Conservation (phyloP, 2,113 vertebrate genomes). For the Onychostruthus taczanowskii region DNA sequence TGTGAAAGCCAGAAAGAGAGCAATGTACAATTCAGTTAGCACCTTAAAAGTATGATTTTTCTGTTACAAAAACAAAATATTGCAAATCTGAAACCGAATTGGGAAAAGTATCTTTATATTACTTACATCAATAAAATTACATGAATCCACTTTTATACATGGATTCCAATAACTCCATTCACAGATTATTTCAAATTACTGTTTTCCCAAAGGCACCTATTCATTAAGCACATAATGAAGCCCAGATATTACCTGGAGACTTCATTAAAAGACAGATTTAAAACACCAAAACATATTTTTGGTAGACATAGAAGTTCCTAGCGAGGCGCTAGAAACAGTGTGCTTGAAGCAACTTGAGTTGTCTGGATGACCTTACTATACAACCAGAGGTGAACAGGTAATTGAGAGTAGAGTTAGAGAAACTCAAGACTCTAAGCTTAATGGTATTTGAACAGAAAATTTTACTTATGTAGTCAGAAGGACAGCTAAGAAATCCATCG, state of each 20-base stretch:
- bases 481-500: not conserved
- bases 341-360: not conserved
- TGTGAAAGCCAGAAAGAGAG: not conserved
- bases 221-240: not conserved
- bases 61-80: not conserved
- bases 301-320: not conserved
- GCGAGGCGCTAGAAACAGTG: not conserved
- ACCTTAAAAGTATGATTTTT: not conserved
- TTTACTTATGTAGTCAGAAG: not conserved
- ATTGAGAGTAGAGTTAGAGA: not conserved
- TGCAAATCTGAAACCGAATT: not conserved
- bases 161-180: not conserved
- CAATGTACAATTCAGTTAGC: not conserved
- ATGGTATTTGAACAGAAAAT: not conserved
- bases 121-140: not conserved
- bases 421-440: not conserved
- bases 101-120: not conserved
- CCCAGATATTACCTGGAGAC: not conserved
- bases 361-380: not conserved
- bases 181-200: not conserved
- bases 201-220: not conserved
- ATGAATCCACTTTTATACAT: not conserved
- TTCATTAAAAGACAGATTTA: not conserved
- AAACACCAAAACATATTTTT: not conserved
- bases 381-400: not conserved